These are phyloP conservation scores for Trogon surrucura DNA, from an alignment of 2,113 vertebrate species.

Conservation along the genomic window DNA sequence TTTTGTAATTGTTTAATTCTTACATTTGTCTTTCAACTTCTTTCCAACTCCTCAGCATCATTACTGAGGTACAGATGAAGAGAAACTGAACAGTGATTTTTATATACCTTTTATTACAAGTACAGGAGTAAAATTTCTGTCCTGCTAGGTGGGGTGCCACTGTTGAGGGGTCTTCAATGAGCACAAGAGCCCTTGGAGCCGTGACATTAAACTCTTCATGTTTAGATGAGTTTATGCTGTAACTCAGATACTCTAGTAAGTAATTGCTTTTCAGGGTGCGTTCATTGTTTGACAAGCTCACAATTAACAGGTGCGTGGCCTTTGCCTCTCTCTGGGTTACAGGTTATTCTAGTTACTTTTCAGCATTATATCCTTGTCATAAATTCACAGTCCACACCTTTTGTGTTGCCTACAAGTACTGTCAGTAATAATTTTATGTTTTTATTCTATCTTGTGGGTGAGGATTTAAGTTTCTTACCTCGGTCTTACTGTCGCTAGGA, in stretches of 20 bases:
- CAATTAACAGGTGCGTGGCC: neutral
- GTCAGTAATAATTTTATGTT: neutral
- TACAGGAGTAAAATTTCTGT: neutral
- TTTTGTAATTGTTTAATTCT: neutral
- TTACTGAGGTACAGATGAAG: neutral
- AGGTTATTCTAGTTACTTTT: neutral
- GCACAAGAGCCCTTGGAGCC: neutral
- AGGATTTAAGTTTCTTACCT: neutral
- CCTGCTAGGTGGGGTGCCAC: neutral
- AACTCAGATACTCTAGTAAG: neutral
- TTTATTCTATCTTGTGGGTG: neutral
- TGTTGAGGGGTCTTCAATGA: neutral
- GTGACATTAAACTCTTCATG: neutral
- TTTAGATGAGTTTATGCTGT: neutral
- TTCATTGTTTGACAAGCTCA: neutral
- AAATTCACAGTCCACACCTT: neutral
- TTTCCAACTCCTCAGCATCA: neutral
- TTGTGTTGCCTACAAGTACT: neutral
- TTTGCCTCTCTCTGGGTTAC: neutral
- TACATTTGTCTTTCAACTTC: neutral
- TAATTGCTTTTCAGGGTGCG: neutral
- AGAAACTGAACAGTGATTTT: neutral
- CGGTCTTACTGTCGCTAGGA: fast-evolving
- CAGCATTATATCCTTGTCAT: neutral
- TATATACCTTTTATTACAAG: neutral